Percentiles rank a stretch among this genome's conserved stretches.
phyloP scores from a whole-genome alignment of 2,888 invertebrate species.

The Rugalucina vietnamica region DNA sequence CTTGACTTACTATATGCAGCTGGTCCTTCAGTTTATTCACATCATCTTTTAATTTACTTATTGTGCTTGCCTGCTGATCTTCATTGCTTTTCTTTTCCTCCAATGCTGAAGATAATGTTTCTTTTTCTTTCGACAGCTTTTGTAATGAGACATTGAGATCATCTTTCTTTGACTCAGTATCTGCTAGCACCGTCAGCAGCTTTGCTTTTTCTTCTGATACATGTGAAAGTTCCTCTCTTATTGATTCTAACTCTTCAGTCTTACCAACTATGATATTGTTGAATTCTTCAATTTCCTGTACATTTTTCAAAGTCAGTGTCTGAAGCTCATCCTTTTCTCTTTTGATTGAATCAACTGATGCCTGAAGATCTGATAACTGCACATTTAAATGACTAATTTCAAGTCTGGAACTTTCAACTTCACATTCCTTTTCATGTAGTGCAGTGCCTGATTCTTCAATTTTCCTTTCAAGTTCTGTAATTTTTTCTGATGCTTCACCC shows the following conservation, averaged over 20 bases:
- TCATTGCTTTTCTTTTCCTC: neutral
- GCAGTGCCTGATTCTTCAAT: neutral
- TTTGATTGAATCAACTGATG: neutral
- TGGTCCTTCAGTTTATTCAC: neutral
- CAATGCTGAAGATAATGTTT: neutral
- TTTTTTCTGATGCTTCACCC: neutral
- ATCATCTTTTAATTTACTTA: neutral
- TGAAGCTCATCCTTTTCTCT: conserved; percentile 21
- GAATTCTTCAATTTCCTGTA: conserved; percentile 23
- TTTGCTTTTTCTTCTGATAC: conserved; percentile 1
- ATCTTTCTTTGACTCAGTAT: neutral
- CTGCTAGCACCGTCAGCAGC: neutral
- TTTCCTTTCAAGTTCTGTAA: neutral
- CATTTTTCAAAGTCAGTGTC: conserved; percentile 11
- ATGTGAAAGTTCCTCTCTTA: conserved; percentile 18
- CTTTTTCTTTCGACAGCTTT: neutral
- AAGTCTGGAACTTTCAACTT: neutral
- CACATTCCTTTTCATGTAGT: neutral
- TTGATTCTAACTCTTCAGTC: conserved; percentile 14
- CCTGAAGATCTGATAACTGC: neutral
- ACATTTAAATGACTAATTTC: neutral
- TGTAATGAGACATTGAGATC: neutral
- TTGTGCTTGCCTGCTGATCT: neutral
- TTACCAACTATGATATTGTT: conserved; percentile 2
- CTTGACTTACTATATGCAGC: neutral